Evolutionary conservation across 2,888 invertebrate genomes (phyloP), one percentile per base, ranked within the genome.

Genomic region (Erebia ligea): DNA sequence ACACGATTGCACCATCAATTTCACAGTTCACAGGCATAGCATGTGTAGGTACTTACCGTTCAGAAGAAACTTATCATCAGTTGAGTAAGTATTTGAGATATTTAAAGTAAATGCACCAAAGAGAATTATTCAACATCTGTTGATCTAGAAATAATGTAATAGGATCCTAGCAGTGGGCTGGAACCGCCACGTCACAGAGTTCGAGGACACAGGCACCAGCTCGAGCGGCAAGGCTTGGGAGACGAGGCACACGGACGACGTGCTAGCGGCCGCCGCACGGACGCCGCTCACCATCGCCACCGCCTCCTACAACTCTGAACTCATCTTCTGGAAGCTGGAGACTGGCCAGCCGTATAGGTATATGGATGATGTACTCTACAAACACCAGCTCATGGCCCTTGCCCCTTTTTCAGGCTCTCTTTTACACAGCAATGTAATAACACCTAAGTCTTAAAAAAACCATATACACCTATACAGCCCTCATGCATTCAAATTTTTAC

Each of bases 251-350:
- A 89, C 94, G 0, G 97, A 97, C 78, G 96, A 97, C 84, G 95
- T 98, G 75, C 94, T 96, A 64, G 95, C 96, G 45, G 95, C 96
- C 1, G 95, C 96, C 56, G 95, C 94, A 1, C 94, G 95, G 75
- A 76, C 93, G 21, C 96, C 97, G 0, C 94, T 96, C 81, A 94
- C 96, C 19, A 86, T 98, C 42, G 97, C 95, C 56, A 97, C 98
- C 1, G 94, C 95, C 75, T 95, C 96, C 13, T 96, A 96, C 85
- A 96, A 95, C 78, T 98, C 98, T 0, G 97, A 97, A 85, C 92
- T 98, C 63, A 91, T 97, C 34, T 93, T 98, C 76, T 98, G 98
- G 97, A 95, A 96, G 76, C 89, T 97, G 69, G 97, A 97, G 87
- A 97, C 97, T 0, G 97, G 97, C 0, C 96, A 97, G 83, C 95